These are phyloP conservation scores for Macquaria ambigua DNA, from an alignment of 2,113 vertebrate genomes.

Conservation along the genomic window DNA sequence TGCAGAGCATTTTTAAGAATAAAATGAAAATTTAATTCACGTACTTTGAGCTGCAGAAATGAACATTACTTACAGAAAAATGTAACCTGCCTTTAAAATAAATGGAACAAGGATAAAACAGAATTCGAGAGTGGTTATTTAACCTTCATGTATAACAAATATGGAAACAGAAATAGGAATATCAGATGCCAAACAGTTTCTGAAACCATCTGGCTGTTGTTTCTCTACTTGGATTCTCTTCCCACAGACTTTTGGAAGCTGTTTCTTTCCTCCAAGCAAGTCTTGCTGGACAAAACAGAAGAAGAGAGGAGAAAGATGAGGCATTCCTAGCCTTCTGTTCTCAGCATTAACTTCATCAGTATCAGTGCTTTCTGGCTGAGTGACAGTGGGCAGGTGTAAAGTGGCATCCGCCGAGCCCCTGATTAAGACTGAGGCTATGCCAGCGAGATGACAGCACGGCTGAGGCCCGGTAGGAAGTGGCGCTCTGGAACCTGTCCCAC, in stretches of 20 bases:
- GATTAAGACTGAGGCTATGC: constrained; percentile 68
- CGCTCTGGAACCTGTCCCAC: constrained; percentile 58
- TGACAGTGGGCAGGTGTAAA: constrained; percentile 63
- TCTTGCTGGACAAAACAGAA: neutral
- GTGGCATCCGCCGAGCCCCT: constrained; percentile 41
- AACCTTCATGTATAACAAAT: constrained; percentile 12
- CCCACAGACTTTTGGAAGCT: constrained; percentile 9
- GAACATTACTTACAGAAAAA: constrained; percentile 1
- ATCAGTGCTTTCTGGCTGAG: constrained; percentile 34
- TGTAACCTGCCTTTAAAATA: constrained; percentile 2
- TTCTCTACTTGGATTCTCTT: constrained; percentile 9
- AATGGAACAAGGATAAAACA: neutral
- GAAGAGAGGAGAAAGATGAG: constrained; percentile 5
- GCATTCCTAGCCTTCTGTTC: constrained; percentile 27
- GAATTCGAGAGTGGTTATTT: constrained; percentile 1
- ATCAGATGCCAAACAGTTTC: neutral
- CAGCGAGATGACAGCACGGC: constrained; percentile 59
- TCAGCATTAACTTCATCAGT: constrained; percentile 28
- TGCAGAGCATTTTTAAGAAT: neutral
- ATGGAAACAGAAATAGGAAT: constrained; percentile 7
- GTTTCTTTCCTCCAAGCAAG: neutral
- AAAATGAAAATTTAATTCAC: neutral
- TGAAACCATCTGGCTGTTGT: constrained; percentile 27
- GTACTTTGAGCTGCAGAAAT: neutral
- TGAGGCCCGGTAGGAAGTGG: constrained; percentile 22